Conservation (phyloP, 2,113 vertebrate species). For the Caracal caracal region DNA sequence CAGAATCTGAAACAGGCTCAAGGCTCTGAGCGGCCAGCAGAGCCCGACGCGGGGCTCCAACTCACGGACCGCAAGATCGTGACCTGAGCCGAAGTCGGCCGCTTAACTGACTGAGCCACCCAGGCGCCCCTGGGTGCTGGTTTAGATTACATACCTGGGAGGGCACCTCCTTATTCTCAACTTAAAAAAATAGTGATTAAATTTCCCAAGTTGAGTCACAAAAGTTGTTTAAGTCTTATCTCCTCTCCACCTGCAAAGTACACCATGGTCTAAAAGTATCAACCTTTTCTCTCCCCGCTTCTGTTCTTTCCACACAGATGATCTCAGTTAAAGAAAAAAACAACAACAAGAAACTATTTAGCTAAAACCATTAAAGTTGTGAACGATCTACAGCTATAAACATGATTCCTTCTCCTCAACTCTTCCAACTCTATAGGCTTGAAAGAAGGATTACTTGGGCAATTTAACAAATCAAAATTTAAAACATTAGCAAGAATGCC, state of each 20-base stretch:
- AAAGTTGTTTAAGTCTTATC: slow-evolving; percentile 47
- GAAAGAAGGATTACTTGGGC: not conserved
- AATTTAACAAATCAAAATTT: slow-evolving; percentile 10
- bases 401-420: not conserved
- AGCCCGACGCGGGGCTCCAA: too few species aligned
- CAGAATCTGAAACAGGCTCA: too few species aligned
- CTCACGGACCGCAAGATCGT: too few species aligned
- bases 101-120: too few species aligned
- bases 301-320: slow-evolving; percentile 53
- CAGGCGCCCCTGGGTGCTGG: not conserved
- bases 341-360: not conserved
- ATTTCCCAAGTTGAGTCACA: slow-evolving; percentile 46
- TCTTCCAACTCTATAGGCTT: not conserved
- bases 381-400: not conserved
- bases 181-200: slow-evolving; percentile 54
- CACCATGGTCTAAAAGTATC: slow-evolving; percentile 14
- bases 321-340: not conserved
- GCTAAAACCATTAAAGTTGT: slow-evolving; percentile 18
- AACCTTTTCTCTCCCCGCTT: slow-evolving; percentile 39
- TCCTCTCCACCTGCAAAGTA: slow-evolving; percentile 54
- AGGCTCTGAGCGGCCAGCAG: too few species aligned
- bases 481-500: slow-evolving; percentile 43
- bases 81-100: too few species aligned
- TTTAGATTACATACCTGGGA: slow-evolving; percentile 26
- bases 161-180: slow-evolving; percentile 26